Percentiles rank a stretch among this genome's conserved stretches.
These are phyloP conservation scores for Enteromius argenteus DNA, from an alignment of 2,797 vertebrate genomes.

Conservation along the genomic window DNA sequence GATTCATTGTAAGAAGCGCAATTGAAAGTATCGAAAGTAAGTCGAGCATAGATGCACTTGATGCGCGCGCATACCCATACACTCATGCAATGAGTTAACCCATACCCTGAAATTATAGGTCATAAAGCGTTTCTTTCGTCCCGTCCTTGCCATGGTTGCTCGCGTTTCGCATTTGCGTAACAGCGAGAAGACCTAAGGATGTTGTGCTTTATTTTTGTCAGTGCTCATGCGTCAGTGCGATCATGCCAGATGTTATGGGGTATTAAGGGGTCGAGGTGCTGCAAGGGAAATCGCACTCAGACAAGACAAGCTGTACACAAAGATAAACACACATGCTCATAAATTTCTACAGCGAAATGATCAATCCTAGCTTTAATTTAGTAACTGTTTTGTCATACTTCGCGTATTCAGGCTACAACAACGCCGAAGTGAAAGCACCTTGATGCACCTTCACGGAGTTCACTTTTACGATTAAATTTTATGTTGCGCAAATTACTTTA, in stretches of 20 bases:
- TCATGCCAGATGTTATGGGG: slow-evolving; percentile 45
- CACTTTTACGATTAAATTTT: background rate
- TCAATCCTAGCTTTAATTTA: background rate
- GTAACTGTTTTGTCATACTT: background rate
- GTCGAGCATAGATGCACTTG: background rate
- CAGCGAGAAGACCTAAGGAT: background rate
- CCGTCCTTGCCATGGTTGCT: background rate
- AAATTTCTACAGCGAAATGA: background rate
- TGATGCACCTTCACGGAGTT: background rate
- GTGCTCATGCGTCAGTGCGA: slow-evolving; percentile 6
- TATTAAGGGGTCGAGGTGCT: slow-evolving; percentile 40
- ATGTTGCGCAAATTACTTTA: background rate
- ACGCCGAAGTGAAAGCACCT: background rate
- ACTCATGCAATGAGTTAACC: background rate
- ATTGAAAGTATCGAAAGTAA: slow-evolving; percentile 9
- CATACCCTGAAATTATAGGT: background rate
- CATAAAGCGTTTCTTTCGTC: background rate
- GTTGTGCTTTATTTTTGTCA: slow-evolving; percentile 7
- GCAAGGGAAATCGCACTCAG: slow-evolving; percentile 27
- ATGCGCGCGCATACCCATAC: background rate
- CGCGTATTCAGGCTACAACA: background rate
- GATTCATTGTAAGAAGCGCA: background rate
- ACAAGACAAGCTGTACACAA: background rate
- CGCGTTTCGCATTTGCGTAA: background rate
- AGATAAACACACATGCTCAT: slow-evolving; percentile 35